Evolutionary conservation across 2,888 invertebrate species (phyloP), one percentile per base, ranked within the genome.

Genomic region (Lamellibrachia satsuma): DNA sequence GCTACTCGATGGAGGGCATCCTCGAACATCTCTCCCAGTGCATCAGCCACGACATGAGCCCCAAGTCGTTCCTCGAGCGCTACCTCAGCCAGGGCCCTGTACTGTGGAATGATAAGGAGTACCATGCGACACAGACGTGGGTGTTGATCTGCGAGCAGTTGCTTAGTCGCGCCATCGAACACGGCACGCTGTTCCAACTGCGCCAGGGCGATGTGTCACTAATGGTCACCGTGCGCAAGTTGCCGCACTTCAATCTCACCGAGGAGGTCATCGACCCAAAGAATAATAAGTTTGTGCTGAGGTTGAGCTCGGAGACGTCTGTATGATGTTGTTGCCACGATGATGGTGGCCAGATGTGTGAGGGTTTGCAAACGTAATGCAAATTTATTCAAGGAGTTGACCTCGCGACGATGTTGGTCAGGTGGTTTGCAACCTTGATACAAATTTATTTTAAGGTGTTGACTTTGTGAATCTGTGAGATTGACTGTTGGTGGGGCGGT

Each of bases 191-290:
- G 93, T 99, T 99, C 97, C 98, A 99, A 96, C 97, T 99, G 90
- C 97, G 99, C 52, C 95, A 96, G 93, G 95, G 92, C 6, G 99
- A 99, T 96, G 98, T 99, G 52, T 98, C 99, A 0, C 97, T 99
- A 1, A 97, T 99, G 95, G 99, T 99, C 96, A 97, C 98, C 22
- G 97, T 99, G 92, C 97, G 98, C 94, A 97, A 97, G 95, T 97
- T 99, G 95, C 99, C 99, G 0, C 98, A 99, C 97, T 98, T 99
- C 96, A 98, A 98, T 96, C 97, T 99, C 90, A 98, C 98, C 0
- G 99, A 99, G 96, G 99, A 99, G 96, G 98, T 99, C 0, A 98
- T 99, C 27, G 99, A 99, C 97, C 99, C 99, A 0, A 99, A 99
- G 96, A 98, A 98, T 95, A 99, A 99, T 97, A 98, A 99, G 96